A percentile compares a stretch with the other conserved stretches of the same genome.
Evolutionary conservation across 2,888 invertebrate species (phyloP).

Genomic region (Ptycholaimellus sp.): DNA sequence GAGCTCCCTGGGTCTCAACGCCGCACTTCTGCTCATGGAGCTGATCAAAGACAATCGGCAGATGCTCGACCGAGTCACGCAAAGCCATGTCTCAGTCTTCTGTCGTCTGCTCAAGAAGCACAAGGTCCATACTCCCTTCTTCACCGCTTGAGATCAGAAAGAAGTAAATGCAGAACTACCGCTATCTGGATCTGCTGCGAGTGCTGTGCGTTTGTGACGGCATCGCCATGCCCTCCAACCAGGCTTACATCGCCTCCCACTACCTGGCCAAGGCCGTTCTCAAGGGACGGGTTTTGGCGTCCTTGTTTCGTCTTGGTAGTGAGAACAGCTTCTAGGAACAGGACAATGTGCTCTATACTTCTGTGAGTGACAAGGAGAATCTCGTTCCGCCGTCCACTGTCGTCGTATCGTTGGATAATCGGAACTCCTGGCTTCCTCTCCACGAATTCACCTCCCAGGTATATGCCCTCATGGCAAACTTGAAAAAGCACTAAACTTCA

Average conservation of each 20-base stretch:
- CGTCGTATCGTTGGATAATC: no score
- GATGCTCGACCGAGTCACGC: conserved; percentile 1
- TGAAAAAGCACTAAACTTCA: no score
- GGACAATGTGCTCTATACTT: no score
- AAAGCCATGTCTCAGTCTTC: not conserved
- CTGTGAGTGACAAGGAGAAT: no score
- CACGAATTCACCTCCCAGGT: no score
- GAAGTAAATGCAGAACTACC: conserved; percentile 4
- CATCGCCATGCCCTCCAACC: not conserved
- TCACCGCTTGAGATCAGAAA: no score
- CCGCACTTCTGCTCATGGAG: conserved; percentile 1
- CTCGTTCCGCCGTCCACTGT: no score
- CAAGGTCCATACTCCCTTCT: no score
- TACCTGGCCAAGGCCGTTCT: not conserved
- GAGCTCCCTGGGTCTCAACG: conserved; percentile 1
- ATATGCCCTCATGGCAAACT: no score
- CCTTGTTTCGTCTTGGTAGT: no score
- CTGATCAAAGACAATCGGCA: conserved; percentile 1
- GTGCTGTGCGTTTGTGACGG: conserved; percentile 2
- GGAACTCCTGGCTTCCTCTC: no score
- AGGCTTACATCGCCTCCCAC: not conserved
- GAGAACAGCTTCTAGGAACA: no score
- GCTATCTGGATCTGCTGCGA: not conserved
- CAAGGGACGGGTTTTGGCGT: not conserved
- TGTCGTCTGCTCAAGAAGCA: not conserved